Conservation (phyloP, 2,113 vertebrate genomes). For the Pyrgilauda ruficollis region DNA sequence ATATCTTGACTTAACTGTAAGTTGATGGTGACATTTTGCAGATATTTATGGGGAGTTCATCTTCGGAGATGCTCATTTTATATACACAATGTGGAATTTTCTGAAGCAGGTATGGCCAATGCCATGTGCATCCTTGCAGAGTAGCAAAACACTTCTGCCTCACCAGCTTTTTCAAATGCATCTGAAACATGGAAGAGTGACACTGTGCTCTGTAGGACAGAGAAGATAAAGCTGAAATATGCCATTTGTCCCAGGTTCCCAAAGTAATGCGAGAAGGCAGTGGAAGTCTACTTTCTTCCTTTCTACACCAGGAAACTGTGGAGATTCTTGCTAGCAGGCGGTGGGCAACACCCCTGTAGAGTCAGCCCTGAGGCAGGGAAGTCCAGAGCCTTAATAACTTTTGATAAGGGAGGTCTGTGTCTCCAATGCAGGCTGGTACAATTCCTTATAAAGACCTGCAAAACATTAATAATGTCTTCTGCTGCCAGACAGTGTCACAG, state of each 20-base stretch:
- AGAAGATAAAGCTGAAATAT: background rate
- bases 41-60: constrained; percentile 64
- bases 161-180: background rate
- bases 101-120: background rate
- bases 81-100: constrained; percentile 39
- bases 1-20: constrained; percentile 44
- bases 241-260: background rate
- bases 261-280: background rate
- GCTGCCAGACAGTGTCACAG: background rate
- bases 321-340: background rate
- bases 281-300: background rate
- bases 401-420: background rate
- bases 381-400: background rate
- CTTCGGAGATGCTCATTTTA: constrained; percentile 47
- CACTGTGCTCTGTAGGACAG: background rate
- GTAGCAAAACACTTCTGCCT: background rate
- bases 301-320: background rate
- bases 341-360: background rate
- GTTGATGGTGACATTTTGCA: constrained; percentile 63
- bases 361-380: background rate
- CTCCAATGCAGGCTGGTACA: background rate
- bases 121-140: background rate
- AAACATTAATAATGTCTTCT: background rate
- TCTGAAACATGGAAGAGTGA: background rate
- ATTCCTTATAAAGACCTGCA: background rate